Percentiles rank a stretch among this genome's conserved stretches.
Evolutionary conservation across 2,888 invertebrate genomes (phyloP).

Genomic region (Thereva nobilitata): DNA sequence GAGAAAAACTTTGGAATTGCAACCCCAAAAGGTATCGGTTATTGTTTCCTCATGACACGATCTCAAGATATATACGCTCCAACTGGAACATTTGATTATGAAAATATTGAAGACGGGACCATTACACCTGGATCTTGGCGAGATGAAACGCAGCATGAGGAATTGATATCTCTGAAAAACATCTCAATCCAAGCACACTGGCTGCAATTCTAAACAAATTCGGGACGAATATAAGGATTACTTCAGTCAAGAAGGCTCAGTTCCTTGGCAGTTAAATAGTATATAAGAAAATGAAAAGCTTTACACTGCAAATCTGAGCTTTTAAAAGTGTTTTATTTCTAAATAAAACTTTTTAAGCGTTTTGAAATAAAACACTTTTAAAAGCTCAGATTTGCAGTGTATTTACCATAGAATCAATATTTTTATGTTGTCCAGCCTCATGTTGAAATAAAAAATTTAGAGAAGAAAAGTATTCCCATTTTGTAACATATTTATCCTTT

Average conservation of each 20-base stretch:
- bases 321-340: no score
- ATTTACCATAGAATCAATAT: slow-evolving; percentile 5
- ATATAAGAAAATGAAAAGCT: background rate
- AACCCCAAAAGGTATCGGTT: no score
- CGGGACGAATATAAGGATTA: no score
- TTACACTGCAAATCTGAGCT: no score
- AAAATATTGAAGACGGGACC: background rate
- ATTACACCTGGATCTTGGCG: background rate
- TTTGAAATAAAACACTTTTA: no score
- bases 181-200: background rate
- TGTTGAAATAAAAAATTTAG: background rate
- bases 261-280: slow-evolving; percentile 5
- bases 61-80: background rate
- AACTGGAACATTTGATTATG: background rate
- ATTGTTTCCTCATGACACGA: no score
- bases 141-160: background rate
- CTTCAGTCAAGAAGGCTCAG: slow-evolving; percentile 3
- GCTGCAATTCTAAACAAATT: slow-evolving; percentile 1
- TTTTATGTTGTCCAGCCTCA: slow-evolving; percentile 2
- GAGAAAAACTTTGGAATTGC: no score
- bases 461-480: slow-evolving; percentile 1
- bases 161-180: background rate
- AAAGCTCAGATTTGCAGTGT: no score
- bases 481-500: background rate
- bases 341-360: no score